A percentile compares a stretch with the other conserved stretches of the same genome.
phyloP scores from a whole-genome alignment of 2,797 vertebrate species.

The Phataginus tricuspis region DNA sequence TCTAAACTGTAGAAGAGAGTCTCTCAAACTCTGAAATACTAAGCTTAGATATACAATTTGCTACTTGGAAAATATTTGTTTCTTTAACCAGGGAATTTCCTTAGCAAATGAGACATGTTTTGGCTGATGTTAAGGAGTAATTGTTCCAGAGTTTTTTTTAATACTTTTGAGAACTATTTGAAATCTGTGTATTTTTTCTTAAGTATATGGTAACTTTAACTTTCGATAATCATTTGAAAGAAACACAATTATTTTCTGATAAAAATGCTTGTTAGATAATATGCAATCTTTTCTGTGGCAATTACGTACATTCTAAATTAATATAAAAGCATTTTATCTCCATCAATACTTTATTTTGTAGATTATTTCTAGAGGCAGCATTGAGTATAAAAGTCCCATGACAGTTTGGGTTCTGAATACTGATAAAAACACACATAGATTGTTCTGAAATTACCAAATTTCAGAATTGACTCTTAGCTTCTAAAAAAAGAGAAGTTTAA shows the following conservation, averaged over 20 bases:
- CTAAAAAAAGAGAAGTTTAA: background rate
- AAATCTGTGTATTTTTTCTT: conserved; percentile 3
- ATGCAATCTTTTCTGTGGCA: background rate
- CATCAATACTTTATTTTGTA: background rate
- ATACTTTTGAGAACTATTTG: background rate
- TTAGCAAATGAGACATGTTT: background rate
- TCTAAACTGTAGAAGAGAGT: background rate
- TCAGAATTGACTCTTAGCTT: background rate
- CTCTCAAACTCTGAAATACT: background rate
- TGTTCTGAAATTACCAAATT: background rate
- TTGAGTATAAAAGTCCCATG: background rate
- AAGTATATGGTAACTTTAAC: background rate
- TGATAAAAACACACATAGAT: background rate
- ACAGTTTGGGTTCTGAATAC: background rate
- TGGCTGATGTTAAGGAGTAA: background rate
- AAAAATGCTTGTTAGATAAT: background rate
- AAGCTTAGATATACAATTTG: background rate
- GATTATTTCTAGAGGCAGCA: background rate
- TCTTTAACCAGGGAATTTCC: background rate
- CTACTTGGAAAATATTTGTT: conserved; percentile 24
- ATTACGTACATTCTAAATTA: background rate
- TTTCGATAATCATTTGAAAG: conserved; percentile 37
- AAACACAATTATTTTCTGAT: background rate
- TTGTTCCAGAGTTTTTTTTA: background rate
- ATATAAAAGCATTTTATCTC: background rate